Evolutionary conservation across 2,888 invertebrate genomes (phyloP), one percentile per base, ranked within the genome.

Genomic region (Elysia crispata): DNA sequence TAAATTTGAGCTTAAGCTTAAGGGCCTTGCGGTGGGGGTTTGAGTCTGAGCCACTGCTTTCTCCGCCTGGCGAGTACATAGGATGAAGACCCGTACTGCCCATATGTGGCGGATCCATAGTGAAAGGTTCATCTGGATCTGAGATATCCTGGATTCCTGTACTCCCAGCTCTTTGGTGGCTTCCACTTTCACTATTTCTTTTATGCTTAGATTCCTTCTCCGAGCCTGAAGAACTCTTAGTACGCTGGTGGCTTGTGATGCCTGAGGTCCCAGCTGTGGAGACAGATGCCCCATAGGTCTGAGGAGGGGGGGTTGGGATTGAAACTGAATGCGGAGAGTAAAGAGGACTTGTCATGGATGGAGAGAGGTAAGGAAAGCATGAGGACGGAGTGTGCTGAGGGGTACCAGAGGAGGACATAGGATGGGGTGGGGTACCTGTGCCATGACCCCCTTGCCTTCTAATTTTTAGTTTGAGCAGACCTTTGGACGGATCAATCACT

Each of bases 381-480:
- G 70, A 31, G 33, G 76, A 76, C n/a, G 79, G 79, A 30, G 50
- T 66, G 41, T 80, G 80, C 41, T 80, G 80, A 0, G 80, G 76
- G 1, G 76, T 80, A 11, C 41, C 41, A 41, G 41, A 41, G 28
- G 64, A 70, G 41, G 76, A 76, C 72, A 80, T 70, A 0, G 80
- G 80, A 33, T 80, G 76, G 8, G 80, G 80, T 18, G 80, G 80
- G 13, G 76, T 80, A 62, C 76, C 69, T 23, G 60, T 23, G 18
- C 70, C 64, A 73, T 82, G 77, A 5, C 41, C 74, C n/a, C 77
- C 54, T 60, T 79, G 86, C 41, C 85, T 79, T 82, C 86, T 86
- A 60, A 92, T 91, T 30, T 90, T 91, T 72, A 92, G 83, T 83
- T 92, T 92, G 72, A 92, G 60, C 1, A 80, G 91, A 18, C 92